Evolutionary conservation across 2,113 vertebrate species (phyloP), one percentile per base, ranked within the genome.

Genomic region (Engraulis encrasicolus): DNA sequence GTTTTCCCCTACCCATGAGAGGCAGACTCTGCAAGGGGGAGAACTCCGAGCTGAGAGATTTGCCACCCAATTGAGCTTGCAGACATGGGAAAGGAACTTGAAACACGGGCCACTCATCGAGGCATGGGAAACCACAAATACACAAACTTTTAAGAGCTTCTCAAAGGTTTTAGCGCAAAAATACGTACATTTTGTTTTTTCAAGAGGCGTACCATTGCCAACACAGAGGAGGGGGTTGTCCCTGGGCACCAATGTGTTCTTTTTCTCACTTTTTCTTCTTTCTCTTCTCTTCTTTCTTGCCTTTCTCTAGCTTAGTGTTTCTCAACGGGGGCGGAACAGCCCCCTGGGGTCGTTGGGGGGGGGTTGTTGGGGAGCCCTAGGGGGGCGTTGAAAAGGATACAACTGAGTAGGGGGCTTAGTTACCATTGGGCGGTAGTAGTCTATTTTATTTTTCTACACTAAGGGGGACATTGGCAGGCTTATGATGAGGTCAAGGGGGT

Each of bases 1-100:
- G 92, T 93, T 94, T 93, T 94, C 93, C 90, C 90, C 92, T 93
- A 92, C 91, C 82, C 91, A 89, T 91, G 90, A 94, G 91, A 94
- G 92, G 91, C 90, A 91, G 91, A 92, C 92, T 89, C 89, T 93
- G 90, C 90, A 90, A 90, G 89, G 91, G 92, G 90, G 90, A n/a
- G n/a, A 92, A 90, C 84, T n/a, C n/a, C n/a, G n/a, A n/a, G 91
- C 90, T 92, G 91, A 93, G 92, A 94, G 93, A 93, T 93, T 90
- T 93, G 91, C 92, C 93, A 93, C 91, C 92, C 90, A 89, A 90
- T 90, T 88, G 90, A 88, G 91, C 87, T 89, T 85, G 88, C 88
- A 91, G 91, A 92, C 92, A 90, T 92, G 92, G 91, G 91, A 93
- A 91, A 91, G 92, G 92, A 93, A 88, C 88, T 91, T 92, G 90